Evolutionary conservation across 2,113 vertebrate genomes (phyloP), one percentile per base, ranked within the genome.

Genomic region (Oncorhynchus keta): DNA sequence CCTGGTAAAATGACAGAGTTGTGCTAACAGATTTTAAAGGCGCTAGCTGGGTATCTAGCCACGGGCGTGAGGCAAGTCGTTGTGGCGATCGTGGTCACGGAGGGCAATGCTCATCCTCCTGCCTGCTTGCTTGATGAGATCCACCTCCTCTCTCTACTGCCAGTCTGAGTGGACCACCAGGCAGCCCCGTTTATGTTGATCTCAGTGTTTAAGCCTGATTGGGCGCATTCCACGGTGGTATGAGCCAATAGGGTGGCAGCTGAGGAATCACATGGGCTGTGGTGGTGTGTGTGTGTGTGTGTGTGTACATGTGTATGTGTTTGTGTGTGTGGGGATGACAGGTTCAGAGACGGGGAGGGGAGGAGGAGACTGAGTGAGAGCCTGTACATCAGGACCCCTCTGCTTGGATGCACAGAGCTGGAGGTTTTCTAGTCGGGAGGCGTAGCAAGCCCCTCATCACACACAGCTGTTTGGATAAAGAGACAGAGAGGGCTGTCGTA

Each of bases 171-270:
- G 91, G 89, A 91, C 92, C 91, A 85, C 87, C 92, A 89, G 90
- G 88, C 89, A 83, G 89, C 91, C 88, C 85, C 90, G 94, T 95
- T 96, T 95, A 95, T 97, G 96, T 96, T 94, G 95, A 94, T 95
- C 92, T 90, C 86, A 89, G 92, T 76, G 86, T 87, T 92, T 84
- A 84, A 81, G 89, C 84, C 88, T 90, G 92, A 97, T 98, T 97
- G 97, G 93, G 94, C 92, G 93, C 92, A 89, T 83, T 84, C 78
- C 76, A 88, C 12, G 68, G 85, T 68, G 76, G 87, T 89, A 70
- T 84, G 83, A 94, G 89, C 97, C 97, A 97, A 98, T 99, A 87
- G 83, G 83, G 85, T 75, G 70, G 64, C 83, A 65, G 86, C 81
- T 74, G 83, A 86, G 39, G 90, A 84, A 86, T 94, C 93, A 94